A percentile compares a stretch with the other conserved stretches of the same genome.
Conservation (phyloP, 1,140 invertebrate genomes). For the Euura lappo region DNA sequence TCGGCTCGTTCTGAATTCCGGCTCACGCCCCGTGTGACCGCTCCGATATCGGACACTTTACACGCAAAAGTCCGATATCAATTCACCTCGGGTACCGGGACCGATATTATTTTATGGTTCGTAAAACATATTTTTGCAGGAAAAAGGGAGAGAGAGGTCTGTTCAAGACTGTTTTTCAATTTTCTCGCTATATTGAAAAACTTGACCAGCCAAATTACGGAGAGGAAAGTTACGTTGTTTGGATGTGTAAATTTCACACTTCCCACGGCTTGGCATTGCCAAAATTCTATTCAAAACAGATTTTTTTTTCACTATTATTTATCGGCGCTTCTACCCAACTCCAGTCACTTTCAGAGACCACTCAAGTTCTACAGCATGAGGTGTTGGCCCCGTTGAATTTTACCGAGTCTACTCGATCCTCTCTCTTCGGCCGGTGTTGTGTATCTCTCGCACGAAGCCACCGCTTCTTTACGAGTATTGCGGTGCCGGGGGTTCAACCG, state of each 20-base stretch:
- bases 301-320: no score
- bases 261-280: no score
- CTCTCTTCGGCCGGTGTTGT: slow-evolving; percentile 18
- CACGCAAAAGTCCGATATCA: slow-evolving; percentile 6
- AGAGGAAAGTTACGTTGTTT: no score
- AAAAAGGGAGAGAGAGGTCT: neutral
- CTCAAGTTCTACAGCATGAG: neutral
- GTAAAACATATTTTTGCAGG: neutral
- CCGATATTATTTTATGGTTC: slow-evolving; percentile 7
- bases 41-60: slow-evolving; percentile 1
- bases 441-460: slow-evolving; percentile 12
- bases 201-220: no score
- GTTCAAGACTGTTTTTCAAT: neutral
- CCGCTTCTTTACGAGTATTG: slow-evolving; percentile 42
- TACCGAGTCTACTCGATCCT: slow-evolving; percentile 1
- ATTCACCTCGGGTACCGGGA: neutral
- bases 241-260: no score
- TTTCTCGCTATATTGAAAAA: neutral
- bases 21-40: neutral
- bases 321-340: no score
- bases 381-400: neutral
- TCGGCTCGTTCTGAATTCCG: neutral
- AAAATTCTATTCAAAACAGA: no score
- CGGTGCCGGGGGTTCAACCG: slow-evolving; percentile 17
- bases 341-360: no score